These are phyloP conservation scores for Gryon sp. DNA, from an alignment of 1,140 invertebrate species.

Conservation along the genomic window DNA sequence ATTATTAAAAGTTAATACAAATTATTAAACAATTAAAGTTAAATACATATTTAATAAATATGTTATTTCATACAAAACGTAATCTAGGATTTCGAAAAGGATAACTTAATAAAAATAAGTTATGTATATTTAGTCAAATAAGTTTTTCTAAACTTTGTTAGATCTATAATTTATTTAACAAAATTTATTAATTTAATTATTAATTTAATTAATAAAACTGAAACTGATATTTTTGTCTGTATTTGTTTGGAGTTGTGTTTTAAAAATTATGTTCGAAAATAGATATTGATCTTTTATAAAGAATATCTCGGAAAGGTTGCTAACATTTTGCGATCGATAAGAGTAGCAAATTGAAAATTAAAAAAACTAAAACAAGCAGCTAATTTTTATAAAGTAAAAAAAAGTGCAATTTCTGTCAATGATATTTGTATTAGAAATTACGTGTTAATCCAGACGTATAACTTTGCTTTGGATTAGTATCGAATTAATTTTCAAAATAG, in stretches of 20 bases:
- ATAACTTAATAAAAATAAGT: too few relatives aligned
- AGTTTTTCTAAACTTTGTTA: too few relatives aligned
- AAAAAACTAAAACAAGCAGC: background rate
- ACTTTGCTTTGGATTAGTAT: slow-evolving; percentile 25
- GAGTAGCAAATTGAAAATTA: slow-evolving; percentile 19
- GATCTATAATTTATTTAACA: too few relatives aligned
- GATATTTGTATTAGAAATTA: slow-evolving; percentile 16
- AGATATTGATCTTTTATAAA: slow-evolving; percentile 55
- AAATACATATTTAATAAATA: too few relatives aligned
- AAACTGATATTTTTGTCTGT: too few relatives aligned
- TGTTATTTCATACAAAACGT: too few relatives aligned
- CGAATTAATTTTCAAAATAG: slow-evolving; percentile 40
- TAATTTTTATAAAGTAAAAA: background rate
- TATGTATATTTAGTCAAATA: too few relatives aligned
- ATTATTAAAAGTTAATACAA: too few relatives aligned
- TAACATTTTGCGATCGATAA: slow-evolving; percentile 47
- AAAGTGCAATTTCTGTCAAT: slow-evolving; percentile 10
- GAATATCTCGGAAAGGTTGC: slow-evolving; percentile 32
- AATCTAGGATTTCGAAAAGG: too few relatives aligned
- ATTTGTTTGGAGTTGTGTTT: background rate
- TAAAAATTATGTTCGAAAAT: slow-evolving; percentile 35
- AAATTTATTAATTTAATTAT: too few relatives aligned
- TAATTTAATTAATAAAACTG: too few relatives aligned
- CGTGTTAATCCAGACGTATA: slow-evolving; percentile 2
- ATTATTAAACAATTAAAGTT: too few relatives aligned